A percentile compares a stretch with the other conserved stretches of the same genome.
Conservation (phyloP, 2,888 invertebrate species). For the Aphidoletes aphidimyza region DNA sequence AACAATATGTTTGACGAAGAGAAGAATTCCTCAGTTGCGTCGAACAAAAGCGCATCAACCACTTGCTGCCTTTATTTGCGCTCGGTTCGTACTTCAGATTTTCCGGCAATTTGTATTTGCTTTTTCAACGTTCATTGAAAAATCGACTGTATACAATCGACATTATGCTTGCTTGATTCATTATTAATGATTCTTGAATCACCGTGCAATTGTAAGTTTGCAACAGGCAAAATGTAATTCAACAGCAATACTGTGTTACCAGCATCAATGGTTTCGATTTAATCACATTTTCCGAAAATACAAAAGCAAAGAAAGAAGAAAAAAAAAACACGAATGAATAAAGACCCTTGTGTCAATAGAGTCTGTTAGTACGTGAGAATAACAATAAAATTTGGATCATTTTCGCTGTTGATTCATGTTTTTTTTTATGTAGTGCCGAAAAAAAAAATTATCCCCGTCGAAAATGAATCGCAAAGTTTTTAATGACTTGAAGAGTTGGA, state of each 20-base stretch:
- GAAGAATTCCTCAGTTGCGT: too few species aligned
- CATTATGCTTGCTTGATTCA: background rate
- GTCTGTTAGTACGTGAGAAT: background rate
- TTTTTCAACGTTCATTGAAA: background rate
- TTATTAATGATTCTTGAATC: background rate
- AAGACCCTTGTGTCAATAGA: too few species aligned
- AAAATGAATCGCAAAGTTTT: background rate
- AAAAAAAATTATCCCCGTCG: background rate
- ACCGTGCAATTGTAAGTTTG: background rate
- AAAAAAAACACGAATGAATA: too few species aligned
- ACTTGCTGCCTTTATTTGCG: background rate
- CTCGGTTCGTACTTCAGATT: background rate
- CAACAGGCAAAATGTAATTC: too few species aligned
- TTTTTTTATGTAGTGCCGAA: background rate
- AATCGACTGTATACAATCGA: background rate
- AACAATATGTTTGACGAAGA: background rate
- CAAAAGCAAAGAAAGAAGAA: too few species aligned
- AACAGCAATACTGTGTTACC: background rate
- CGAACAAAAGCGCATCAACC: background rate
- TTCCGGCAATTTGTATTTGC: background rate
- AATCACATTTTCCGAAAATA: too few species aligned
- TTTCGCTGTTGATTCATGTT: background rate
- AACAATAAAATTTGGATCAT: conserved; percentile 45
- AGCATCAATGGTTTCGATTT: too few species aligned
- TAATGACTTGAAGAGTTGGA: conserved; percentile 21